Conservation (phyloP, 1,140 invertebrate species). For the Apis laboriosa region DNA sequence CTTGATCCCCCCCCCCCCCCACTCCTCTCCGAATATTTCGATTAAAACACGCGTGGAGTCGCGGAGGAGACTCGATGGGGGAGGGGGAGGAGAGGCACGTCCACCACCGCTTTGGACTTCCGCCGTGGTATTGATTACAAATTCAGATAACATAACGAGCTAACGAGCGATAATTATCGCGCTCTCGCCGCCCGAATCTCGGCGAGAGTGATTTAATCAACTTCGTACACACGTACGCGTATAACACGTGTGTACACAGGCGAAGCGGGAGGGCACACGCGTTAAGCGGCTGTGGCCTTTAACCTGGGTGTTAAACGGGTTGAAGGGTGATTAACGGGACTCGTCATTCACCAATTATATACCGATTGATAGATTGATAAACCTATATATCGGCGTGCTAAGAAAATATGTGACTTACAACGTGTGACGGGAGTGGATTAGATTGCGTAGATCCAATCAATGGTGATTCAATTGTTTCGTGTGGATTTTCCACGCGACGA, state of each 20-base stretch:
- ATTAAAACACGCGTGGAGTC: slow-evolving; percentile 35
- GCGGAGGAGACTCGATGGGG: neutral
- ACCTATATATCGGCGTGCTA: neutral
- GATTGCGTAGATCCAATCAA: too few species aligned
- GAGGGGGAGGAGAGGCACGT: neutral
- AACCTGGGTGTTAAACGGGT: slow-evolving; percentile 21
- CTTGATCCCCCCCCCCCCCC: neutral
- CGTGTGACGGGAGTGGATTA: too few species aligned
- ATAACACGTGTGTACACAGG: slow-evolving; percentile 16
- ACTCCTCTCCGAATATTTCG: neutral
- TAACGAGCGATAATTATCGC: slow-evolving; percentile 72
- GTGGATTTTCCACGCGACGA: too few species aligned
- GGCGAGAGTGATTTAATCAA: slow-evolving; percentile 70
- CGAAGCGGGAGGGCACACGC: neutral
- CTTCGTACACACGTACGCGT: slow-evolving; percentile 26
- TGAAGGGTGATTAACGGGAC: slow-evolving; percentile 25
- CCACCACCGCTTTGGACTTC: slow-evolving; percentile 32
- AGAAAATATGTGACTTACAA: too few species aligned
- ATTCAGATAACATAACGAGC: slow-evolving; percentile 70
- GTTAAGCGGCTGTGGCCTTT: slow-evolving; percentile 33
- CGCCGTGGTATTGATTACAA: slow-evolving; percentile 66
- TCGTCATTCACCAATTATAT: slow-evolving; percentile 46
- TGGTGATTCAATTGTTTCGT: too few species aligned
- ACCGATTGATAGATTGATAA: neutral
- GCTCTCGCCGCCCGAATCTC: slow-evolving; percentile 54